Base-by-base conservation (phyloP, 2,888 invertebrate species). In the Tiliacea citrago region DNA sequence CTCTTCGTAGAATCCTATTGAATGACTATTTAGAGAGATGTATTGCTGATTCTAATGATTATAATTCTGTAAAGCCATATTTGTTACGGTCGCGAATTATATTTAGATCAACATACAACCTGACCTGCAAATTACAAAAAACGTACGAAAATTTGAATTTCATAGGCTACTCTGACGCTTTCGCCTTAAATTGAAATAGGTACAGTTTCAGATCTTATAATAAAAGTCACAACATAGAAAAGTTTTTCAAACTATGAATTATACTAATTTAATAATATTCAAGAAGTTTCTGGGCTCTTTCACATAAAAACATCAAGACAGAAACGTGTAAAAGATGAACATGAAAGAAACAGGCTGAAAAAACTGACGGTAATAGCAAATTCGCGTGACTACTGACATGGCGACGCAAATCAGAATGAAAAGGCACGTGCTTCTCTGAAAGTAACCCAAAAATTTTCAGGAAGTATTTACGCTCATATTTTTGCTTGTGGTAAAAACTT, bases 381-480 rank as follows among this genome's bases (percentile, higher is more conserved):
- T 66, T 87, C 70, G 86, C 87, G 87, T 87, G 86, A 84, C 84
- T 75, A 29, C n/a, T 16, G 67, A 16, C 67, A 58, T 29, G 66
- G 73, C 69, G 79, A 63, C 75, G 69, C 76, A 57, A 81, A 81
- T 72, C 77, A 73, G 63, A 75, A 74, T 69, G 75, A 80, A 84
- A 84, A 81, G 75, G 73, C 82, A 81, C 83, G 71, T 81, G 68
- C 35, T 61, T 63, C 55, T 24, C 42, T 73, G 66, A 63, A 83
- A 78, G 61, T 68, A 68, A 70, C 58, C 80, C 60, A 65, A 58
- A 21, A 55, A 77, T 65, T 47, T 57, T 18, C 45, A 57, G 10
- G n/a, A 68, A 77, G 47, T 45, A 55, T 55, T 57, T 65, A 45
- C 29, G 60, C 21, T 51, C 10, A 10, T 45, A 47, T 57, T 16